Percentiles rank a stretch among this genome's conserved stretches.
These are phyloP conservation scores for Taenaris catops DNA, from an alignment of 2,888 invertebrate genomes.

Conservation along the genomic window DNA sequence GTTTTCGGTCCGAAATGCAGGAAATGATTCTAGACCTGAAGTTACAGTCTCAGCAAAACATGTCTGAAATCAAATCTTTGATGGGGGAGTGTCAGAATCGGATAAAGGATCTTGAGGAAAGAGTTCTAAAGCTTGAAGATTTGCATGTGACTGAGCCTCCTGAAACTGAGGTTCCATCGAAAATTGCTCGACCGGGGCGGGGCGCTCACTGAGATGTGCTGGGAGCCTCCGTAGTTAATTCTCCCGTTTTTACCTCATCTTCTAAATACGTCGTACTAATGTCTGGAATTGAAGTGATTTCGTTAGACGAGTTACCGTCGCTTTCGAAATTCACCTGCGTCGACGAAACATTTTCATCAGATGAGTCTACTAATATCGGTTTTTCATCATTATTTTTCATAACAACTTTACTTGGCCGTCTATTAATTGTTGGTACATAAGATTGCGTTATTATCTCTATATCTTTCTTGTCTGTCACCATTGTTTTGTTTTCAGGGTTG, in stretches of 20 bases:
- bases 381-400: slow-evolving; percentile 50
- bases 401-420: slow-evolving; percentile 60
- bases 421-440: slow-evolving; percentile 59
- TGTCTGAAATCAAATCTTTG: too few relatives aligned
- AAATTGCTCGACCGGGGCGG: slow-evolving; percentile 17
- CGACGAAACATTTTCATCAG: slow-evolving; percentile 24
- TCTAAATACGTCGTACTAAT: slow-evolving; percentile 22
- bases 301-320: slow-evolving; percentile 1
- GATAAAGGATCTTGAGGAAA: too few relatives aligned
- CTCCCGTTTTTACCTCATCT: slow-evolving; percentile 24
- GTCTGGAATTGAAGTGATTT: slow-evolving; percentile 23
- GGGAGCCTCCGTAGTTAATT: slow-evolving; percentile 28
- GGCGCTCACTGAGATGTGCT: slow-evolving; percentile 37
- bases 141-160: too few relatives aligned
- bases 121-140: too few relatives aligned
- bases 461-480: slow-evolving; percentile 41
- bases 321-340: slow-evolving; percentile 17
- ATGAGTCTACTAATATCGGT: slow-evolving; percentile 25
- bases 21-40: too few relatives aligned
- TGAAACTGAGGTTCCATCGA: slow-evolving; percentile 59
- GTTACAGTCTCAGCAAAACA: too few relatives aligned
- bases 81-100: too few relatives aligned
- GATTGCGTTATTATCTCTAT: slow-evolving; percentile 65
- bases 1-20: too few relatives aligned
- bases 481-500: slow-evolving; percentile 37